Evolutionary conservation across 1,140 invertebrate species (phyloP), one percentile per base, ranked within the genome.

Genomic region (Papilio polyxenes): DNA sequence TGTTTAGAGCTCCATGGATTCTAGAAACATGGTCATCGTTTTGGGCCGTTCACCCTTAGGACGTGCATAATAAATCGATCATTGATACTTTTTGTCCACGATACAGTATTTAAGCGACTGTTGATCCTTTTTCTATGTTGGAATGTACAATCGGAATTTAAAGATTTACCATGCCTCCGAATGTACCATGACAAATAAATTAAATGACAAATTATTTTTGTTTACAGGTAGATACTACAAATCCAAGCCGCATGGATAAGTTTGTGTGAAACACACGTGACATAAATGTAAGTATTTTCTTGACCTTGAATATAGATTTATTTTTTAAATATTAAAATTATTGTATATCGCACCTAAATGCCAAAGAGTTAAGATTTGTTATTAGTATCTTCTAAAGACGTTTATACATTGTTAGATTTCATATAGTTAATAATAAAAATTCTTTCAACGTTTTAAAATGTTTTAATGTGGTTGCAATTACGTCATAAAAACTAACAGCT

Each of bases 61-160:
- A 92, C 90, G 90, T 91, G 91, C 90, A 91, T 92, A 88, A 87
- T 90, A 89, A 92, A 92, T 91, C 86, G 89, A 80, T n/a, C 85
- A 84, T 88, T 86, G 90, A 90, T 85, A 88, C 76, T 92, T 92
- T 90, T 90, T 91, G 88, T 90, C 81, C 69, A 81, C 83, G 89
- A 89, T 86, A 87, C 89, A 90, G 86, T 86, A 88, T 87, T 90
- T 89, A 88, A 87, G 85, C 83, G 88, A 86, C 83, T 90, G 78
- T 90, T 87, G 87, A 89, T 89, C 87, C 85, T 82, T 11, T 62
- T 72, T 48, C 59, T 51, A 75, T 23, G n/a, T 10, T 15, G 44
- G 75, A 53, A 77, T 53, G 11, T 77, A 77, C 3, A 15, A 75
- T 37, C 15, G n/a, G 20, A 10, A 48, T 1, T 80, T 59, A 31